Base-by-base conservation (phyloP, 2,888 invertebrate genomes). In the Nesidiocoris tenuis region DNA sequence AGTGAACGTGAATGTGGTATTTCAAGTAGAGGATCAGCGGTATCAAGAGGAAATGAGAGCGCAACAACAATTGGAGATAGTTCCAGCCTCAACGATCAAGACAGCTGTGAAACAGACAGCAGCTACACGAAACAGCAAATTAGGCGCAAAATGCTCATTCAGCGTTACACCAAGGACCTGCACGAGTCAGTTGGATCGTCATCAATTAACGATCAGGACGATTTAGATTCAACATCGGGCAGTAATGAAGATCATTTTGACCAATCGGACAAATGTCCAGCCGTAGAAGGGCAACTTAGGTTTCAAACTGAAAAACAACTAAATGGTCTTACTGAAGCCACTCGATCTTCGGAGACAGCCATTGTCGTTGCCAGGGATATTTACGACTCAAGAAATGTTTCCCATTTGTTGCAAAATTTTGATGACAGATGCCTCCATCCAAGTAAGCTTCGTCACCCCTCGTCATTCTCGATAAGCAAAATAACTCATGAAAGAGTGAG, bases 101-200 rank as follows among this genome's bases (percentile, higher is more conserved):
- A 63, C 22, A 72, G 72, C 17, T 72, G 72, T 22, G 72, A 72
- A n/a, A 61, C 72, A 7, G 72, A 72, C 39, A 72, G 72, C 21
- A 72, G 72, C 23, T 72, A 61, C 22, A 19, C 72, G 1, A 61
- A 39, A 19, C 72, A 63, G 21, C 61, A 72, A 19, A 3, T 54
- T 16, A 72, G 24, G 54, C 23, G 70, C 22, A 59, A 70, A 70
- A 59, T 25, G 59, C 25, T 70, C 24, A 9, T 70, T 1, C 17
- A 24, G 24, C 22, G 18, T 23, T 70, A 39, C 39, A 39, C 3
- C 39, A 39, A 39, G 39, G 39, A 39, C 3, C 3, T 7, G 12
- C 5, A 7, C 12, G 39, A 3, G 12, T 39, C 39, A 7, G 39
- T 3, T 39, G 12, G 12, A 3, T 3, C 39, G 3, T 39, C 39